Base-by-base conservation (phyloP, 2,888 invertebrate species). In the Drosophila lacicola region DNA sequence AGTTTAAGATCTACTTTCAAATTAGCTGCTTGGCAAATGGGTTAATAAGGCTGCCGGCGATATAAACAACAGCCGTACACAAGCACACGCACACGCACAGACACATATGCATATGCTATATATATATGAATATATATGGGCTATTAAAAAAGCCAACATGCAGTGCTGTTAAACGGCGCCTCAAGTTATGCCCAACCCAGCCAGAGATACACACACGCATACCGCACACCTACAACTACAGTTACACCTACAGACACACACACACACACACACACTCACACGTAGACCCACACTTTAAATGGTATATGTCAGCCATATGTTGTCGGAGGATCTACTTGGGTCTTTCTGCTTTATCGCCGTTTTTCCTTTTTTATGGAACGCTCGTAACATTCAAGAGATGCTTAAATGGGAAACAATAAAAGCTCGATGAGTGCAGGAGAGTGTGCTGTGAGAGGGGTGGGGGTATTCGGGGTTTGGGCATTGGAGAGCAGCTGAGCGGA, bases 381-480 rank as follows among this genome's bases (percentile, higher is more conserved):
- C 87, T 87, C 87, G 74, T 87, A 84, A 82, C 84, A 80, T 74
- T 82, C 84, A 80, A 86, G 84, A 71, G 84, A 69, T 86, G 76
- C 81, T 81, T 80, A 83, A 87, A 81, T 77, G 87, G 57, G 65
- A 70, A 72, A 86, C 84, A 74, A 74, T 74, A 74, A 74, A 86
- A 86, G 47, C 67, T 42, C 67, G 55, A 63, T 56, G 72, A 57
- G 58, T 50, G 53, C 9, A 42, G 42, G 14, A 29, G 61, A 56
- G 36, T n/a, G 29, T 11, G 21, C 5, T 8, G 49, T 37, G 11
- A 6, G 13, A 13, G 8, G 0, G 50, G 14, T 33, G 17, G 10
- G 33, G 14, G 19, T 44, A 25, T 14, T n/a, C 25, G 25, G 4
- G 10, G n/a, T 9, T 11, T 13, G n/a, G 17, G 2, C 5, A 33